phyloP scores from a whole-genome alignment of 2,797 vertebrate species.

The Lateolabrax maculatus region DNA sequence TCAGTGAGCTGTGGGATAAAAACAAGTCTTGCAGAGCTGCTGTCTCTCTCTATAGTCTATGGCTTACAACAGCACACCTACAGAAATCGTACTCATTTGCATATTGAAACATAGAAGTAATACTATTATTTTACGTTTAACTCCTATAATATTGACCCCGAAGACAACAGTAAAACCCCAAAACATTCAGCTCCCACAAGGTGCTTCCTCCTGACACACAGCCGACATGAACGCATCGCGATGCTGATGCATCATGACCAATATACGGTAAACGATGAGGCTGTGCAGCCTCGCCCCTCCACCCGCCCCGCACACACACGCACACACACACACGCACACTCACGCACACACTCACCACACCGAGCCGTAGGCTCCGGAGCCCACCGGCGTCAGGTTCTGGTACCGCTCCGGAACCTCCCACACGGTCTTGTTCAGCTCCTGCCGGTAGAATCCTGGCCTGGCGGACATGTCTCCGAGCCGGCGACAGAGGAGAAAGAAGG shows the following conservation, averaged over 20 bases:
- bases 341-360: conserved; percentile 92
- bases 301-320: conserved; percentile 66
- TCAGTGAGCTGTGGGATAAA: conserved; percentile 14
- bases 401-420: conserved; percentile 97
- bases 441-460: conserved; percentile 92
- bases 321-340: conserved; percentile 80
- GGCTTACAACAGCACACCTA: not conserved
- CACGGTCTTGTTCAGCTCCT: conserved; percentile 96
- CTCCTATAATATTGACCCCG: not conserved
- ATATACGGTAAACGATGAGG: conserved; percentile 32
- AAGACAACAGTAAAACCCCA: not conserved
- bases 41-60: not conserved
- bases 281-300: conserved; percentile 76
- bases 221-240: conserved; percentile 14
- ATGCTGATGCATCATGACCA: conserved; percentile 47
- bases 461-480: conserved; percentile 84
- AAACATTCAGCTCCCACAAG: not conserved
- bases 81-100: not conserved
- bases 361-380: conserved; percentile 96
- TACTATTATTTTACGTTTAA: not conserved
- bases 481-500: not conserved
- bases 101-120: not conserved
- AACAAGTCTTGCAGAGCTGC: conserved; percentile 30
- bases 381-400: conserved; percentile 95
- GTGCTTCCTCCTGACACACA: conserved; percentile 3